Evolutionary conservation across 30 jellyfish, hydroid and myxozoan genomes (phyloP), one percentile per base, ranked within the genome.

Genomic region (Hydractinia symbiolongicarpus): DNA sequence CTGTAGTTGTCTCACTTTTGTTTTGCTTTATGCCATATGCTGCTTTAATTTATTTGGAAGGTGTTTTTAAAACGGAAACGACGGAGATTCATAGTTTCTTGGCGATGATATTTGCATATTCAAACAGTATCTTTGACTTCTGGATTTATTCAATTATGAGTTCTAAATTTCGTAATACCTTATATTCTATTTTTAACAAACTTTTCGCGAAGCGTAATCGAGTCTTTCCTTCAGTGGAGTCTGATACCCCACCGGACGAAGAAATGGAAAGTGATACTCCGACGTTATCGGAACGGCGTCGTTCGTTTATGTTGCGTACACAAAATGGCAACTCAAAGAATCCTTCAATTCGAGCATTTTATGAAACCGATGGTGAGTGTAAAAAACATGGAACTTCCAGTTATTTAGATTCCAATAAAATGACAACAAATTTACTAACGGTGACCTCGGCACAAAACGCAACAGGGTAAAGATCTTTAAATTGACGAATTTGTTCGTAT

Each of bases 91-190:
- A 9, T 40, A 77, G 85, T 61, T 61, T 77, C 4, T 11, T 52
- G 19, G 85, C 85, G 5, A 55, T 77, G 75, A 6, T 55, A 15
- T 19, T 77, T 50, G 85, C 85, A 5, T 77, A 77, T 50, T 55
- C 77, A n/a, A 77, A 77, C 60, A 55, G 79, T 55, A 16, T 66
- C 55, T 51, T 55, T 61, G 76, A 77, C 55, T 77, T 77, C 40
- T 77, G 76, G 61, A 77, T 77, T 77, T 77, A 77, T 55, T 55
- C 85, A 5, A 60, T 55, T 17, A 77, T 77, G 85, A 77, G 74
- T 55, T 9, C 75, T 5, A 77, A 77, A 66, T 77, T 77, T 77
- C 73, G 85, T 55, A 49, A 54, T 11, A 79, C 85, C n/a, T 71
- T 71, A 20, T n/a, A 71, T 14, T 55, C 40, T 49, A 54, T 71